Conservation (phyloP, 2,797 vertebrate genomes). For the Mus spretus region DNA sequence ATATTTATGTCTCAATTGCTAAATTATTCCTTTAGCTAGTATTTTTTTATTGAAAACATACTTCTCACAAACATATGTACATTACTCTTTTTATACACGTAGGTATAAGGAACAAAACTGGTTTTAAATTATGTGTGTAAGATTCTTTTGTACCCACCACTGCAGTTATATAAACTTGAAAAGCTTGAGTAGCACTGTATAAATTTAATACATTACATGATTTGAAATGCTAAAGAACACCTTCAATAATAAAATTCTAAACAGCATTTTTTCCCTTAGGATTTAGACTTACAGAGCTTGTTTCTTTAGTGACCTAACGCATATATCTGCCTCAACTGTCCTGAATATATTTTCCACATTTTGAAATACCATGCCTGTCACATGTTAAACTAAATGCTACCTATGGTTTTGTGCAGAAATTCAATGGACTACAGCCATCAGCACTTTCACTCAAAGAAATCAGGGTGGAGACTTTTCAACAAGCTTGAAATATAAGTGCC, state of each 20-base stretch:
- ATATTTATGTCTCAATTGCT: slow-evolving; percentile 43
- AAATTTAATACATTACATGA: neutral
- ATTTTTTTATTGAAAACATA: slow-evolving; percentile 51
- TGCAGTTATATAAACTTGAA: slow-evolving; percentile 51
- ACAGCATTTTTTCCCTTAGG: neutral
- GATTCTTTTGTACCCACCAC: slow-evolving; percentile 22
- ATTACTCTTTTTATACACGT: slow-evolving; percentile 34
- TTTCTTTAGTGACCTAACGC: neutral
- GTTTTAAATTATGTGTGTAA: slow-evolving; percentile 46
- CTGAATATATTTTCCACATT: slow-evolving; percentile 27
- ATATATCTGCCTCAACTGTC: neutral
- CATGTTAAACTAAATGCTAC: slow-evolving; percentile 39
- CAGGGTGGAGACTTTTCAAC: neutral
- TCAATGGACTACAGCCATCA: neutral
- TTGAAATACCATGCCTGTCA: neutral
- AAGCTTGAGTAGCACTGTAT: neutral
- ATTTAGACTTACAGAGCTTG: neutral
- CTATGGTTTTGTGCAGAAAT: slow-evolving; percentile 7
- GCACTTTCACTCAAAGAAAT: neutral
- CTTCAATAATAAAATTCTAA: neutral
- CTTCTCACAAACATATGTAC: slow-evolving; percentile 12
- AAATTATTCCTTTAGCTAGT: slow-evolving; percentile 26
- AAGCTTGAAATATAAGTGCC: neutral
- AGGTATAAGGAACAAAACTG: slow-evolving; percentile 46
- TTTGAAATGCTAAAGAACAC: slow-evolving; percentile 15